phyloP scores from a whole-genome alignment of 2,113 vertebrate genomes.

The Synodontis membranacea region DNA sequence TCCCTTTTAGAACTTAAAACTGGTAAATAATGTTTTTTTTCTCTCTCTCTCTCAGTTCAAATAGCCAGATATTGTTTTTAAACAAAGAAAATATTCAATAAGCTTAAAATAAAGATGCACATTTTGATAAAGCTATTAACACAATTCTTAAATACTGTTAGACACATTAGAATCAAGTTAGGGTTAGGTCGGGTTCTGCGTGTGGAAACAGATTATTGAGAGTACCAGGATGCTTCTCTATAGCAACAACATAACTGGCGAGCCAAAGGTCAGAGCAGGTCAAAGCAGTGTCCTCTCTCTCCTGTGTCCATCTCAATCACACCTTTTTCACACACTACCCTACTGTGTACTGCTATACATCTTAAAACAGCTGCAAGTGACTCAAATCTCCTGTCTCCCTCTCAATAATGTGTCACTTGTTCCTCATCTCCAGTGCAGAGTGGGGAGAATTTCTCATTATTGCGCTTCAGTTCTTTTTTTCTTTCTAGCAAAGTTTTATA shows the following conservation, averaged over 20 bases:
- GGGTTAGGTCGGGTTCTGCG: neutral
- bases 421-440: slow-evolving; percentile 8
- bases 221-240: neutral
- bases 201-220: neutral
- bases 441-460: slow-evolving; percentile 20
- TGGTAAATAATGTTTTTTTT: neutral
- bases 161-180: neutral
- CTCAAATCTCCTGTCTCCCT: slow-evolving; percentile 26
- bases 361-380: slow-evolving; percentile 43
- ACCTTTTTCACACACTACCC: slow-evolving; percentile 23
- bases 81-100: neutral
- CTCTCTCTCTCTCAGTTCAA: neutral
- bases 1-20: neutral
- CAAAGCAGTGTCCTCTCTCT: neutral
- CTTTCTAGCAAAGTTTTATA: slow-evolving; percentile 35
- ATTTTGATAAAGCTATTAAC: neutral
- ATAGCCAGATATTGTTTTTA: neutral
- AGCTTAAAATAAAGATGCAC: neutral
- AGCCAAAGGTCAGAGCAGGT: slow-evolving; percentile 19
- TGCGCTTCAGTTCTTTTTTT: neutral
- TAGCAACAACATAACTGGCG: neutral
- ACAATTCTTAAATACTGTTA: neutral
- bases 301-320: neutral
- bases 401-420: slow-evolving; percentile 18
- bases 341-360: slow-evolving; percentile 1